A percentile compares a stretch with the other conserved stretches of the same genome.
Evolutionary conservation across 1,140 invertebrate species (phyloP).

Genomic region (Drosophila bipectinata): DNA sequence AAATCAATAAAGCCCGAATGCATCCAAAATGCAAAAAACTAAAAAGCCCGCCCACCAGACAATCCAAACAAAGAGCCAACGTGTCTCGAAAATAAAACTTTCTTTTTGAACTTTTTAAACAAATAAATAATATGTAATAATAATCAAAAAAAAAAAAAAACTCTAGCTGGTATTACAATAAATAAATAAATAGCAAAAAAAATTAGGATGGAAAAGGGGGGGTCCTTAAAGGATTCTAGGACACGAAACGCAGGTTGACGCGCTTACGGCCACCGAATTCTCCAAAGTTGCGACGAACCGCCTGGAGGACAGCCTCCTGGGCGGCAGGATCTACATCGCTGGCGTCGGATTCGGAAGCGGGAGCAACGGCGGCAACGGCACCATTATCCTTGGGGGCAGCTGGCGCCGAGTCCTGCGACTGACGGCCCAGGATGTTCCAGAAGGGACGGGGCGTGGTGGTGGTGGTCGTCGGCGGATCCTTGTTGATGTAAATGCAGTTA

Average conservation of each 20-base stretch:
- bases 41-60: neutral
- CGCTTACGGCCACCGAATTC: constrained; percentile 72
- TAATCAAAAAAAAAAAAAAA: constrained; percentile 17
- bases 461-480: constrained; percentile 68
- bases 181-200: constrained; percentile 69
- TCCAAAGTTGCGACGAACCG: constrained; percentile 42
- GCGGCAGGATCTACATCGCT: constrained; percentile 25
- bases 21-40: constrained; percentile 2
- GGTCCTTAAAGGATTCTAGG: constrained; percentile 22
- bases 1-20: constrained; percentile 30
- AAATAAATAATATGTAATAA: constrained; percentile 3
- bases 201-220: neutral
- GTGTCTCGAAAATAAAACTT: constrained; percentile 5
- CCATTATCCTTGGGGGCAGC: neutral
- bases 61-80: neutral
- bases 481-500: constrained; percentile 80
- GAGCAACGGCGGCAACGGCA: too few species aligned
- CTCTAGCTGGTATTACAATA: constrained; percentile 40
- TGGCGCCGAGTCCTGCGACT: constrained; percentile 1
- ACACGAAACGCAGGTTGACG: constrained; percentile 57
- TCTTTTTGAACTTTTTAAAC: constrained; percentile 9
- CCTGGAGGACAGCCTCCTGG: constrained; percentile 36
- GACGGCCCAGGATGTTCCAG: constrained; percentile 75
- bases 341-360: too few species aligned
- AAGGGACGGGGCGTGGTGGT: constrained; percentile 75